Conservation (phyloP, 2,113 vertebrate species). For the Dinomys branickii region DNA sequence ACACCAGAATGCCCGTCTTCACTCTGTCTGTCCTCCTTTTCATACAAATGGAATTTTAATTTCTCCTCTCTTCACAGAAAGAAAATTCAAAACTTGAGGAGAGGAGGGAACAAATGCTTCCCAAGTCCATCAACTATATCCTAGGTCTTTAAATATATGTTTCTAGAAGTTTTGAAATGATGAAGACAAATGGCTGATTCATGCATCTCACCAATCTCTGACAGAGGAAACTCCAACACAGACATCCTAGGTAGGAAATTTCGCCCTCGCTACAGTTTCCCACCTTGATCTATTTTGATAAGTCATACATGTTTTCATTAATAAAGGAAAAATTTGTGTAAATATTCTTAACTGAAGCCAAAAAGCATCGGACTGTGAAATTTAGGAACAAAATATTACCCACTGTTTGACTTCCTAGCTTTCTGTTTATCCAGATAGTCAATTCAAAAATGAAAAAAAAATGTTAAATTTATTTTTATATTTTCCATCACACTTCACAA, state of each 20-base stretch:
- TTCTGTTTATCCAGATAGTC: constrained; percentile 36
- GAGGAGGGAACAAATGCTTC: not conserved
- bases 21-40: not conserved
- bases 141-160: not conserved
- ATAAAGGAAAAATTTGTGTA: not conserved
- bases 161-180: not conserved
- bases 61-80: not conserved
- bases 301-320: not conserved
- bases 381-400: not conserved
- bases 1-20: not conserved
- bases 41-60: not conserved
- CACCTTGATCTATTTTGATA: not conserved
- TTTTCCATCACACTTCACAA: constrained; percentile 59
- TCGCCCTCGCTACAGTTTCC: not conserved
- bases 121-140: not conserved
- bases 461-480: constrained; percentile 59
- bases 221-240: not conserved
- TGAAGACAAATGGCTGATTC: not conserved
- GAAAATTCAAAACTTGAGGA: not conserved
- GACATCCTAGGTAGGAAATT: not conserved
- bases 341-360: not conserved
- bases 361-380: not conserved
- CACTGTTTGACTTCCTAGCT: not conserved
- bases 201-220: not conserved
- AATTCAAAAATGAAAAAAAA: constrained; percentile 18